Conservation (phyloP, 30 jellyfish, hydroid and myxozoan genomes). For the Aurelia aurita region DNA sequence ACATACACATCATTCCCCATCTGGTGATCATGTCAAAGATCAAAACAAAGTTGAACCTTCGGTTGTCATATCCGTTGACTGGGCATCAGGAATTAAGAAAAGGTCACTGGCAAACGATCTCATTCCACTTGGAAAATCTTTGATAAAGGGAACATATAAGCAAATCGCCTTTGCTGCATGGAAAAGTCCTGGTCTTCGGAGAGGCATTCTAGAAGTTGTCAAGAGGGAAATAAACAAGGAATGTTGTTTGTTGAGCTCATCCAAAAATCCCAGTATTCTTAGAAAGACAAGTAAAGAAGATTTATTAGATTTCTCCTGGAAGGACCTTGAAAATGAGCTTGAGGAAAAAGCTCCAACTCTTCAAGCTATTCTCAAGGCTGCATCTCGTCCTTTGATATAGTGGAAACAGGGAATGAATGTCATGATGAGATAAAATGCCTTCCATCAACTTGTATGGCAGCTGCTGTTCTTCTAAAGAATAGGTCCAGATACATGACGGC, state of each 20-base stretch:
- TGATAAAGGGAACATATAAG: slow-evolving; percentile 29
- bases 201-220: not conserved
- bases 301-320: slow-evolving; percentile 3
- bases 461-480: slow-evolving; percentile 40
- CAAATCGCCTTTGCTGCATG: slow-evolving; percentile 40
- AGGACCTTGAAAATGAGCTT: slow-evolving; percentile 14
- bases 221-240: slow-evolving; percentile 15
- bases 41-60: slow-evolving; percentile 5
- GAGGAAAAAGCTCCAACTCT: slow-evolving; percentile 36
- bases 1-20: not conserved
- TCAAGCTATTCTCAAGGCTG: not conserved
- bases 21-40: too few species aligned
- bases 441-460: slow-evolving; percentile 52
- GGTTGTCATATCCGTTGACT: slow-evolving; percentile 4
- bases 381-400: not conserved
- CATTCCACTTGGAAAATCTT: slow-evolving; percentile 23
- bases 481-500: too few species aligned
- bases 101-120: slow-evolving; percentile 2
- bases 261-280: slow-evolving; percentile 25
- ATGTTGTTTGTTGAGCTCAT: slow-evolving; percentile 15
- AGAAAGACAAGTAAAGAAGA: slow-evolving; percentile 45
- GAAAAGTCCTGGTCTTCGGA: not conserved
- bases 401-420: not conserved
- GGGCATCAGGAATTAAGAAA: slow-evolving; percentile 13
- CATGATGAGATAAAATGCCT: slow-evolving; percentile 4